Percentiles rank a stretch among this genome's conserved stretches.
These are phyloP conservation scores for Xenotilapia caudafasciata DNA, from an alignment of 2,113 vertebrate genomes.

Conservation along the genomic window DNA sequence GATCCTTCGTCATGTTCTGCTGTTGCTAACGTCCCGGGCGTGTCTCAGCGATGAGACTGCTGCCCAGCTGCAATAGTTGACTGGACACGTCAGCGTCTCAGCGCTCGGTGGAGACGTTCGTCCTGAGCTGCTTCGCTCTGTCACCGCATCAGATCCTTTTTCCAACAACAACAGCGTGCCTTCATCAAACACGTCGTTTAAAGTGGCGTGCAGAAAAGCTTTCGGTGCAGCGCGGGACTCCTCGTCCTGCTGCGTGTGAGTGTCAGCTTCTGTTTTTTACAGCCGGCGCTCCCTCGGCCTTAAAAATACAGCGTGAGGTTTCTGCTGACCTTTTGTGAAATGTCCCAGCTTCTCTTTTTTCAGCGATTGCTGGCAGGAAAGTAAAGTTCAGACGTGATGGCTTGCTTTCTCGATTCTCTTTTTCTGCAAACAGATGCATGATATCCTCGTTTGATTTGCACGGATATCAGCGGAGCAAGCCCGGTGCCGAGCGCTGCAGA, in stretches of 20 bases:
- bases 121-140: neutral
- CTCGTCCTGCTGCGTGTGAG: neutral
- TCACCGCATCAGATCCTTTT: rapidly evolving
- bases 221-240: neutral
- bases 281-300: neutral
- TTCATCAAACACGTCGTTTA: neutral
- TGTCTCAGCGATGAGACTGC: rapidly evolving
- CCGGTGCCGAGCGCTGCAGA: neutral
- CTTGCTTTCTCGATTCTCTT: neutral
- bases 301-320: neutral
- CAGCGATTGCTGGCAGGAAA: neutral
- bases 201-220: neutral
- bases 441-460: neutral
- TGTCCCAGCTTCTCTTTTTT: neutral
- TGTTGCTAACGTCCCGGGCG: rapidly evolving
- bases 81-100: neutral
- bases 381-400: neutral
- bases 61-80: neutral
- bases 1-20: neutral
- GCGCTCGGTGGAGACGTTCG: rapidly evolving
- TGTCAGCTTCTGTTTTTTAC: neutral
- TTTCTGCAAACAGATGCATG: neutral
- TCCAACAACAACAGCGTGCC: neutral
- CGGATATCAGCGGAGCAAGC: neutral
- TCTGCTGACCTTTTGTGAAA: neutral